These are phyloP conservation scores for Eptesicus fuscus DNA, from an alignment of 2,113 vertebrate species.

Conservation along the genomic window DNA sequence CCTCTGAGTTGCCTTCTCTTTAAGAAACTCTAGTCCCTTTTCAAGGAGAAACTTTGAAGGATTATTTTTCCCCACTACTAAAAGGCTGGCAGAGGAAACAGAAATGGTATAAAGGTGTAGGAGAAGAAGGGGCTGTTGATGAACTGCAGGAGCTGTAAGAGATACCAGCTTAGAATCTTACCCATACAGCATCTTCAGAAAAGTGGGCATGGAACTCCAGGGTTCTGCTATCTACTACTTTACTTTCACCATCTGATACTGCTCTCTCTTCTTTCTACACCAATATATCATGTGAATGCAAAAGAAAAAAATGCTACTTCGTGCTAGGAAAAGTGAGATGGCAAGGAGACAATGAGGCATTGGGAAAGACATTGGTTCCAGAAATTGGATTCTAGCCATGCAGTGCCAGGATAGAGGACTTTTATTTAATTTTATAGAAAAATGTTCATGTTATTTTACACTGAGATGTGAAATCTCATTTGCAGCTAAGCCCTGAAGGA, in stretches of 20 bases:
- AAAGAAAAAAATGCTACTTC: constrained; percentile 33
- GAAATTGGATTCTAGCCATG: constrained; percentile 82
- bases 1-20: neutral
- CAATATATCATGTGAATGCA: constrained; percentile 52
- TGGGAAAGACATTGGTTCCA: constrained; percentile 74
- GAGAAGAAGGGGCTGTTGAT: neutral
- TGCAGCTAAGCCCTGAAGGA: constrained; percentile 79
- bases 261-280: neutral
- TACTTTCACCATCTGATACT: neutral
- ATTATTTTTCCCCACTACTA: neutral
- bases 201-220: neutral
- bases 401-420: constrained; percentile 72
- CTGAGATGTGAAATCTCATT: constrained; percentile 84
- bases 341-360: constrained; percentile 69
- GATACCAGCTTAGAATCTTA: neutral
- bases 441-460: constrained; percentile 83
- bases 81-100: neutral
- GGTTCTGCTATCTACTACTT: neutral
- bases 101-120: neutral
- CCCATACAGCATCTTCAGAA: neutral
- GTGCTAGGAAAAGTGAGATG: constrained; percentile 60
- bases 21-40: neutral
- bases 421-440: constrained; percentile 87
- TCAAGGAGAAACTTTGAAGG: neutral
- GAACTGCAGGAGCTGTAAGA: neutral